phyloP scores from a whole-genome alignment of 2,113 vertebrate species.

The Lasiurus cinereus region DNA sequence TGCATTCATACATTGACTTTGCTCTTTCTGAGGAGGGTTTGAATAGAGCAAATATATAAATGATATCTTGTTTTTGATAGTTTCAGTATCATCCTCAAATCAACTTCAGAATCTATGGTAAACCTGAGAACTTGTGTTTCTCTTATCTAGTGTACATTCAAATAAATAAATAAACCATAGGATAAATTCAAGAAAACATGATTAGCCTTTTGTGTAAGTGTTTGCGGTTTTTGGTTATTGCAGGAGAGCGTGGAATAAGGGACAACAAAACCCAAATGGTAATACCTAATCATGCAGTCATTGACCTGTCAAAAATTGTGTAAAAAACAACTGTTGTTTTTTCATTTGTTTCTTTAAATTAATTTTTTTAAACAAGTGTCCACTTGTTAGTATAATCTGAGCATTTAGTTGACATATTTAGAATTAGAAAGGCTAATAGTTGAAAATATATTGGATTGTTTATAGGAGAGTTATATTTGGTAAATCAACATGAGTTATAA shows the following conservation, averaged over 20 bases:
- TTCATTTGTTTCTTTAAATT: conserved; percentile 48
- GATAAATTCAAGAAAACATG: conserved; percentile 49
- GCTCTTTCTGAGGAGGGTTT: conserved; percentile 75
- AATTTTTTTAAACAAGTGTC: conserved; percentile 42
- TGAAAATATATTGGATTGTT: conserved; percentile 60
- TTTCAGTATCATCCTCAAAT: conserved; percentile 53
- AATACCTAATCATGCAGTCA: neutral
- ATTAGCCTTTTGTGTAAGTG: conserved; percentile 30
- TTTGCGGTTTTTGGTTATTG: conserved; percentile 44
- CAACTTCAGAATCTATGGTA: conserved; percentile 34
- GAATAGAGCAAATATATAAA: conserved; percentile 70
- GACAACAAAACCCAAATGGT: neutral
- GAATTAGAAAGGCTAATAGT: conserved; percentile 46
- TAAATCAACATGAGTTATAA: conserved; percentile 47
- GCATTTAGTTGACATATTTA: conserved; percentile 55
- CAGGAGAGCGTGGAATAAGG: neutral
- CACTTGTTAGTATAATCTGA: conserved; percentile 38
- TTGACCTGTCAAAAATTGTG: conserved; percentile 48
- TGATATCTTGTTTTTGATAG: conserved; percentile 39
- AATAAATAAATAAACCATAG: conserved; percentile 36
- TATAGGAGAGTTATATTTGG: conserved; percentile 44
- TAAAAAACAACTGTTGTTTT: neutral
- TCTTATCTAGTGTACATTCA: neutral
- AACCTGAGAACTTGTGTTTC: conserved; percentile 43
- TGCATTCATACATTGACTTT: conserved; percentile 81